Percentiles rank a stretch among this genome's conserved stretches.
Evolutionary conservation across 92 coral and sea anemone species (phyloP).

Genomic region (Chrysogorgia sp.): DNA sequence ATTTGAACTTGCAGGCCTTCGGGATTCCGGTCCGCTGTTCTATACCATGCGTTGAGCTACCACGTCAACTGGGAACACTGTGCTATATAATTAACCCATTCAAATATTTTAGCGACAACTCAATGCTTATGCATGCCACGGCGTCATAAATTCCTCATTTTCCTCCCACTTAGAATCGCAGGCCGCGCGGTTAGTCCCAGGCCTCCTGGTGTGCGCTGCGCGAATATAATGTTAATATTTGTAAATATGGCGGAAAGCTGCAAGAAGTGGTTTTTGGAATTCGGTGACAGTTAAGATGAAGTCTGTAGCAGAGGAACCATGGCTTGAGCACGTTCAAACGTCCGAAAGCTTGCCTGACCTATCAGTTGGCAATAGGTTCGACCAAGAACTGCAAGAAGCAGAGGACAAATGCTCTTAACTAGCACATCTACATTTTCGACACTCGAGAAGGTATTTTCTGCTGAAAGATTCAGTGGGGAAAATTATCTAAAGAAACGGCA

Average conservation of each 20-base stretch:
- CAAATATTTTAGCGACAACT: too few relatives aligned
- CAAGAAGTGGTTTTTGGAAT: constrained; percentile 4
- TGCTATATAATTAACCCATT: too few relatives aligned
- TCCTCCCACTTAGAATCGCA: background rate
- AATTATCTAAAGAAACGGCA: constrained; percentile 12
- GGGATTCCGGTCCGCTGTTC: too few relatives aligned
- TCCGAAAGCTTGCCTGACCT: constrained; percentile 1
- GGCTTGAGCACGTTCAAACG: background rate
- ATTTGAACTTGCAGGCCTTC: too few relatives aligned
- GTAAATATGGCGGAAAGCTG: background rate
- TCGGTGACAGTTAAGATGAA: constrained; percentile 1
- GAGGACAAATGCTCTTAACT: constrained; percentile 3
- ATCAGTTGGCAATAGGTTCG: constrained; percentile 3
- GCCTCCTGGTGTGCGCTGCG: background rate
- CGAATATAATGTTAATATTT: background rate
- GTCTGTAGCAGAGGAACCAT: background rate
- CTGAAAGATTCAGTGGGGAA: constrained; percentile 3
- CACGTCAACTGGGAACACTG: too few relatives aligned
- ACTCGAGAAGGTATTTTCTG: constrained; percentile 1
- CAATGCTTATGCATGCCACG: too few relatives aligned
- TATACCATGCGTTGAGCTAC: too few relatives aligned
- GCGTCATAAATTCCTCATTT: background rate
- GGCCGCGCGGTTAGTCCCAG: background rate
- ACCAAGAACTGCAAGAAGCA: constrained; percentile 12
- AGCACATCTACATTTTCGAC: background rate